These are phyloP conservation scores for Drosophila varians DNA, from an alignment of 1,140 invertebrate species.

Conservation along the genomic window DNA sequence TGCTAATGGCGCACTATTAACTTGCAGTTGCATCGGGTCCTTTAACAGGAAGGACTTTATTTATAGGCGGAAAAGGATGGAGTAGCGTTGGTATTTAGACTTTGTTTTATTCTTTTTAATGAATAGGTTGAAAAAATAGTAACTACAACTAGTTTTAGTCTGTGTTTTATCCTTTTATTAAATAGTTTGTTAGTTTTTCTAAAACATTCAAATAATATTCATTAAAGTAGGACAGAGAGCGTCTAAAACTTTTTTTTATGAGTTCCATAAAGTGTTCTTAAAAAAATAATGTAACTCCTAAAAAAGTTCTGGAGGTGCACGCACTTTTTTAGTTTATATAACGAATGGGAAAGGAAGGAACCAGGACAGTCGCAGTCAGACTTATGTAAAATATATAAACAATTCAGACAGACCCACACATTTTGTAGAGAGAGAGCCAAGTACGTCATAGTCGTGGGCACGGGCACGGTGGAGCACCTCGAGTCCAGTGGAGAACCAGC, in stretches of 20 bases:
- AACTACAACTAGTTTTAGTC: not conserved
- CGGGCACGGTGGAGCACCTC: slow-evolving; percentile 1
- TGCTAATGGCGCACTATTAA: slow-evolving; percentile 66
- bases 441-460: slow-evolving; percentile 35
- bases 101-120: not conserved
- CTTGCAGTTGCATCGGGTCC: slow-evolving; percentile 32
- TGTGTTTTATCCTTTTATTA: no score
- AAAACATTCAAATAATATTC: no score
- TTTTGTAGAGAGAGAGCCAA: slow-evolving; percentile 1
- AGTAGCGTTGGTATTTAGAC: slow-evolving; percentile 1
- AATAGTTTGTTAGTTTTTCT: not conserved
- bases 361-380: not conserved
- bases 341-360: not conserved
- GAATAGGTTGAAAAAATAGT: not conserved
- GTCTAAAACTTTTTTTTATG: no score
- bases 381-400: slow-evolving; percentile 47
- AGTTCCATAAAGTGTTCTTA: no score
- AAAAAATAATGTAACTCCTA: no score
- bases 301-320: not conserved
- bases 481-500: slow-evolving; percentile 2
- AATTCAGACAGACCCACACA: slow-evolving; percentile 13
- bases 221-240: no score
- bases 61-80: not conserved
- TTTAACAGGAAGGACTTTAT: not conserved
- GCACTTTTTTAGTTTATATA: slow-evolving; percentile 29